Conservation (phyloP, 2,888 invertebrate genomes). For the Zaprionus bogoriensis region DNA sequence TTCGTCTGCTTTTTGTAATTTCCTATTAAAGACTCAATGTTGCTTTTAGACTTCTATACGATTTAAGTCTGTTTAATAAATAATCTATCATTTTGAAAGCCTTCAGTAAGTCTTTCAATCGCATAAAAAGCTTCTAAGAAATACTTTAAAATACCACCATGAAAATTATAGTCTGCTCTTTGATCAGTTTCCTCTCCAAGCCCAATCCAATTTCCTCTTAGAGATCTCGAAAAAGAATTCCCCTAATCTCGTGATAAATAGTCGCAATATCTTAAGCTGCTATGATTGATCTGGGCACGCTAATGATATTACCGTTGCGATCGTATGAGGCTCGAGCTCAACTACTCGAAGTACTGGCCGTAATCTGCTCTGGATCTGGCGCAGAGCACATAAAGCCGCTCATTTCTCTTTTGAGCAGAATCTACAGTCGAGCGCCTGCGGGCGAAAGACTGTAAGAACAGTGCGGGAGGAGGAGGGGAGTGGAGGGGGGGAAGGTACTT, state of each 20-base stretch:
- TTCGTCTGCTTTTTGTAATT: no score
- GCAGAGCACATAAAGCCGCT: background rate
- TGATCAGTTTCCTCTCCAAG: background rate
- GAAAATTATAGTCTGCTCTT: no score
- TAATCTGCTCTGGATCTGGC: background rate
- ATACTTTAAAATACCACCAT: no score
- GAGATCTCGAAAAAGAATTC: no score
- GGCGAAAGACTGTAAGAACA: background rate
- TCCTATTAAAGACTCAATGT: no score
- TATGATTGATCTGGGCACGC: background rate
- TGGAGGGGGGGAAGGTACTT: background rate
- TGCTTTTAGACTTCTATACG: no score
- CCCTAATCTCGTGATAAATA: background rate
- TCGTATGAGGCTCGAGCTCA: no score
- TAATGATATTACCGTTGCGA: no score
- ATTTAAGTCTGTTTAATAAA: no score
- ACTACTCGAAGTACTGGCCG: background rate
- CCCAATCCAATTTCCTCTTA: background rate
- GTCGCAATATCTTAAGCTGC: background rate
- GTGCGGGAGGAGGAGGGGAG: background rate
- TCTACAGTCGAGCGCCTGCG: background rate
- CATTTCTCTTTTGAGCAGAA: background rate
- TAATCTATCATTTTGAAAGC: no score
- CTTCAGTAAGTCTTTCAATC: no score
- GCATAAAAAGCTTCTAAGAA: no score